Conservation (phyloP, 2,113 vertebrate genomes). For the Megalops atlanticus region DNA sequence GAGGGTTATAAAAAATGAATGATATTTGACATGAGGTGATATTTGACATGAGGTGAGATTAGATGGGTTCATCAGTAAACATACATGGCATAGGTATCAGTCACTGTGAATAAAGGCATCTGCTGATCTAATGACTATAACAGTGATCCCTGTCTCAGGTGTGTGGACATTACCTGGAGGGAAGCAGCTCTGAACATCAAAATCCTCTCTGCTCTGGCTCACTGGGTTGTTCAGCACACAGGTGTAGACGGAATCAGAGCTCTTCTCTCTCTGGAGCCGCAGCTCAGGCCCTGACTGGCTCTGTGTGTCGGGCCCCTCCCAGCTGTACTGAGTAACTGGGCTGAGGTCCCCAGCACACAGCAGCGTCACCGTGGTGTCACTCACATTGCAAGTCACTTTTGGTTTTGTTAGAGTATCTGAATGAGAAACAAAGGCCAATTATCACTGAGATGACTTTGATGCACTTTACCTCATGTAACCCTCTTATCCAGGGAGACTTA, state of each 20-base stretch:
- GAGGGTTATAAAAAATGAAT: no score
- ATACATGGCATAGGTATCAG: no score
- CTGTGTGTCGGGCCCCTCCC: neutral
- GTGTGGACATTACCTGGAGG: neutral
- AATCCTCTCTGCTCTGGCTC: neutral
- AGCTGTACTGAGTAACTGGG: neutral
- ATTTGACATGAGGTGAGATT: no score
- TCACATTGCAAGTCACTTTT: conserved; percentile 49
- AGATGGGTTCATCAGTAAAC: no score
- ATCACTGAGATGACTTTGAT: neutral
- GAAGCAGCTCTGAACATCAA: neutral
- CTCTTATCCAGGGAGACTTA: neutral
- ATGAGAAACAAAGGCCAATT: neutral
- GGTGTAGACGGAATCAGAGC: neutral
- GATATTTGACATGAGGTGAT: no score
- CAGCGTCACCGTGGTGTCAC: neutral
- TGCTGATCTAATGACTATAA: no score
- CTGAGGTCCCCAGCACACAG: neutral
- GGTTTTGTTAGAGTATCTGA: conserved; percentile 47
- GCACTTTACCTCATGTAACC: no score
- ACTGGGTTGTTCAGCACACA: conserved; percentile 16
- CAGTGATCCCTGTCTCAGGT: neutral
- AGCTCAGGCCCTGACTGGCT: neutral
- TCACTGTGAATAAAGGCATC: no score
- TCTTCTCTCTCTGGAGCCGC: neutral